Evolutionary conservation across 1,140 invertebrate species (phyloP), one percentile per base, ranked within the genome.

Genomic region (Rhyacophila brunnea): DNA sequence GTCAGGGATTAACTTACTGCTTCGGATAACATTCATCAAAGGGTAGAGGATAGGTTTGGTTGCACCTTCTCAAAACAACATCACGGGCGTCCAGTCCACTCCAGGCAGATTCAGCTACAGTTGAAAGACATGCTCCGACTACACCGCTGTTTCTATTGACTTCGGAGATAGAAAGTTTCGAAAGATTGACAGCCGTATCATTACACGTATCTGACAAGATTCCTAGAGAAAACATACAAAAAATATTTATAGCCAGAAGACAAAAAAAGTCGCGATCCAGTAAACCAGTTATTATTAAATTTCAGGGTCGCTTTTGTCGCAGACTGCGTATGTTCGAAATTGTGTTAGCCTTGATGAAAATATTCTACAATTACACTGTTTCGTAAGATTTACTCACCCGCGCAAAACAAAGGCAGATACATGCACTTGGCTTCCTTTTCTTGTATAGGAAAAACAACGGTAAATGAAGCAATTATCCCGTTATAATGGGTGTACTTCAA

Each of bases 11-110:
- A 67, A 80, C 81, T 78, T 65, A 87, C 85, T 75, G 70, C 61
- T 81, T 69, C 47, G 82, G 74, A 73, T 86, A 89, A 66, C 80
- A 81, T 71, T 80, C 68, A 68, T 80, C 75, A 74, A 89, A 89
- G 44, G 71, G 68, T 54, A 85, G 63, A 19, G 82, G 75, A 58
- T 80, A 77, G n/a, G 68, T 71, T 72, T 89, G 87, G 56, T 75
- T 73, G 69, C 87, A 89, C 70, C 78, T 80, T 65, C 80, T 74
- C 46, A 89, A 72, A 50, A 88, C 81, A 67, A 85, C 77, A 64
- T 83, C 77, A 65, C 76, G 73, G 38, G 81, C 79, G 45, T 52
- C 40, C 2, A 35, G 50, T 68, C 73, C 49, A 65, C 36, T 57
- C 59, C 52, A 56, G 70, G 56, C 52, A 70, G 74, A 49, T 19